Conservation (phyloP, 2,113 vertebrate genomes). For the Vombatus ursinus region DNA sequence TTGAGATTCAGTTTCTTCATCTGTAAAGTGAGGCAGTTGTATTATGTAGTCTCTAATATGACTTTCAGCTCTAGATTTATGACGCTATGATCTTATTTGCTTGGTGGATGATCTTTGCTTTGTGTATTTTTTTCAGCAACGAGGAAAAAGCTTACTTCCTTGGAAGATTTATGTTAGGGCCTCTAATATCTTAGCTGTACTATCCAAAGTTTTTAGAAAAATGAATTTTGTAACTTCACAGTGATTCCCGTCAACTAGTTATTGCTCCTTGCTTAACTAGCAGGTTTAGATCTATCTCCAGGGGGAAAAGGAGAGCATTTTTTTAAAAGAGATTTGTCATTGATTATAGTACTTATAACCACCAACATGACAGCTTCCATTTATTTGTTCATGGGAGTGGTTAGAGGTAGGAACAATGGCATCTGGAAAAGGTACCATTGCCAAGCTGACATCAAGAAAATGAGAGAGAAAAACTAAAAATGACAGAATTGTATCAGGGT, state of each 20-base stretch:
- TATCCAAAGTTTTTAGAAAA: conserved; percentile 18
- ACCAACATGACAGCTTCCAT: background rate
- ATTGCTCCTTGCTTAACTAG: conserved; percentile 8
- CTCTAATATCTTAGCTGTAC: background rate
- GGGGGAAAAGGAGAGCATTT: background rate
- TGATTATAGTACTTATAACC: background rate
- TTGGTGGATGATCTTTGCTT: background rate
- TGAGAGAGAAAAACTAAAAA: background rate
- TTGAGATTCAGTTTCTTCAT: background rate
- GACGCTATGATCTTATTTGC: background rate
- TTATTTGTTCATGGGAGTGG: background rate
- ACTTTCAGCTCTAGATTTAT: background rate
- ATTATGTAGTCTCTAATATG: background rate
- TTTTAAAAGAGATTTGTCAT: background rate
- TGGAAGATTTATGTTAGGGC: background rate
- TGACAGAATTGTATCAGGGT: background rate
- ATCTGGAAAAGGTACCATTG: background rate
- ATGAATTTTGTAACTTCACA: background rate
- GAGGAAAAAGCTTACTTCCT: background rate
- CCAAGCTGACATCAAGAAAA: background rate
- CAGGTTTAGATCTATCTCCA: background rate
- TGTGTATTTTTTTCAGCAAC: background rate
- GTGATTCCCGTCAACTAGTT: background rate
- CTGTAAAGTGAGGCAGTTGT: background rate
- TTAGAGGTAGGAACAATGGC: background rate